phyloP scores from a whole-genome alignment of 2,888 invertebrate species.

The Eledone cirrhosa region DNA sequence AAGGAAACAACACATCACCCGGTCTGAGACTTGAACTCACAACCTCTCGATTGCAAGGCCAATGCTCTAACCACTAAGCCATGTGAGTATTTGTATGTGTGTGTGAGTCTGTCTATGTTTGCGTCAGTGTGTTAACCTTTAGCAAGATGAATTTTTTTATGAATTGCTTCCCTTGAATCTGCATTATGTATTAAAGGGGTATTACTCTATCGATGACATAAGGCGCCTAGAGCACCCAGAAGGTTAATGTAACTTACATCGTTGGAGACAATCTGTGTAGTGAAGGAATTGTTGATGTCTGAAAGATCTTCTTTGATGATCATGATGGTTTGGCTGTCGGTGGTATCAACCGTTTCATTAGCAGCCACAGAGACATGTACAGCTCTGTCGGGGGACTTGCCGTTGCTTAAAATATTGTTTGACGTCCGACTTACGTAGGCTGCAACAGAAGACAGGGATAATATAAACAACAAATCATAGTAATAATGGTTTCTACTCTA shows the following conservation, averaged over 20 bases:
- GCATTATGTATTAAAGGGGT: too few species aligned
- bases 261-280: slow-evolving; percentile 41
- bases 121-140: too few species aligned
- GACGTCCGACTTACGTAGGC: slow-evolving; percentile 35
- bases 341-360: slow-evolving; percentile 44
- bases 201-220: too few species aligned
- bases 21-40: too few species aligned
- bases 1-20: too few species aligned
- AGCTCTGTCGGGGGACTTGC: slow-evolving; percentile 42
- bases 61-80: too few species aligned
- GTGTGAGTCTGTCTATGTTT: too few species aligned
- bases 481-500: neutral
- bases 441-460: slow-evolving; percentile 4
- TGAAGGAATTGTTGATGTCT: slow-evolving; percentile 34
- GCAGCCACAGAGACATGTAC: slow-evolving; percentile 52
- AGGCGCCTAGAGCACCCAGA: too few species aligned
- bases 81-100: too few species aligned
- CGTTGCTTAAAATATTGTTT: slow-evolving; percentile 39
- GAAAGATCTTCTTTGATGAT: slow-evolving; percentile 54
- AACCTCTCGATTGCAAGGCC: too few species aligned
- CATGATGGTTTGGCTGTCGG: slow-evolving; percentile 54
- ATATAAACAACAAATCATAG: neutral
- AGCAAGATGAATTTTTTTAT: too few species aligned
- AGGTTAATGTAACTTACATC: slow-evolving; percentile 33
- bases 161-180: too few species aligned